Evolutionary conservation across 2,113 vertebrate genomes (phyloP).

Genomic region (Onychostruthus taczanowskii): DNA sequence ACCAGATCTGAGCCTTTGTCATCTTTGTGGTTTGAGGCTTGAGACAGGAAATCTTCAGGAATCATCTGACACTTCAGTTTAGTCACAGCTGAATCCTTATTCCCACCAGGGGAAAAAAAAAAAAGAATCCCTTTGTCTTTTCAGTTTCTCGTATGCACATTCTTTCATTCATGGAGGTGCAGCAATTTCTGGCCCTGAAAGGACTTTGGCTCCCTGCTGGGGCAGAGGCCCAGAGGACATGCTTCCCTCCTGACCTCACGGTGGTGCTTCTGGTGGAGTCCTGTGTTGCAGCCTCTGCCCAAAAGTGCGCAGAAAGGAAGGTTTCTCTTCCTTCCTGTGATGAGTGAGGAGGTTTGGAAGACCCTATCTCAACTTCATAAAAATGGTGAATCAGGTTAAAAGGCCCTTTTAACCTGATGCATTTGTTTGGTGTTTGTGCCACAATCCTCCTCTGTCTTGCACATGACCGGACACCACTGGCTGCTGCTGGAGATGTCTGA

Average conservation of each 20-base stretch:
- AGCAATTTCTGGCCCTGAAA: background rate
- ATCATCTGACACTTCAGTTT: background rate
- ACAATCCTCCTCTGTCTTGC: background rate
- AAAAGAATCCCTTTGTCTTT: background rate
- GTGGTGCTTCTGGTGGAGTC: background rate
- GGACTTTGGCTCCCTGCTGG: background rate
- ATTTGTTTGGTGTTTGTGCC: background rate
- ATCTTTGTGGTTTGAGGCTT: background rate
- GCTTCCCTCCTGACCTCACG: background rate
- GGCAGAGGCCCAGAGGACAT: background rate
- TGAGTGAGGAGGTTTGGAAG: background rate
- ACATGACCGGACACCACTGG: accelerated
- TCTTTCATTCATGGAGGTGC: background rate
- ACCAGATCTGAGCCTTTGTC: background rate
- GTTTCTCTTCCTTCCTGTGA: background rate
- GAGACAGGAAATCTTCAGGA: background rate
- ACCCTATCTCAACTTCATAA: background rate
- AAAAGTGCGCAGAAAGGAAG: background rate
- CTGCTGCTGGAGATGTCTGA: background rate
- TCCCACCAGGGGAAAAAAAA: background rate
- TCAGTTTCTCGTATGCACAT: background rate
- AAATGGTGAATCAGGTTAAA: background rate
- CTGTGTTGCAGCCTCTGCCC: background rate
- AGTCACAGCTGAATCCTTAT: background rate
- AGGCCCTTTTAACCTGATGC: background rate